Evolutionary conservation across 2,888 invertebrate species (phyloP), one percentile per base, ranked within the genome.

Genomic region (Megamerina dolium): DNA sequence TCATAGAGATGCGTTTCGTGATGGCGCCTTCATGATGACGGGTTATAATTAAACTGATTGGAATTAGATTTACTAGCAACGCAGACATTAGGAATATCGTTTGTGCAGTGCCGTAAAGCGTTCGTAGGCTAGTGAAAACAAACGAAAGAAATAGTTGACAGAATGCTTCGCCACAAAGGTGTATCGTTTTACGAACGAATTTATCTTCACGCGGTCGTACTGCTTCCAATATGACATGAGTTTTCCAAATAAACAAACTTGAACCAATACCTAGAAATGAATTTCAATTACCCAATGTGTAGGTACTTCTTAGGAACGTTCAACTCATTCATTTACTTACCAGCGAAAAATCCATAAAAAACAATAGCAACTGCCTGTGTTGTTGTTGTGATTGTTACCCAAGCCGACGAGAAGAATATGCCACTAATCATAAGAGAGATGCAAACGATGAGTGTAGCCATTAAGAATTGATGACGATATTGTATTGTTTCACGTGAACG

Each of bases 201-300:
- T 69, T 69, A 38, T 70, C 70, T 45, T 70, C 70, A 1, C 67
- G 63, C 8, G 70, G 70, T 27, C 70, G 67, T n/a, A 71, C 69
- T 21, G 66, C 66, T 50, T 70, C 70, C 37, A 70, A 48, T 35
- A 70, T 70, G 5, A 64, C 62, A 36, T 70, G 68, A 1, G 68
- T 69, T 45, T 66, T 65, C 59, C 67, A 67, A 21, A 62, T 53
- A 48, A 66, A 66, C 10, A 70, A 35, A 43, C 66, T 66, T 21
- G 70, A 61, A 2, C 71, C 70, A 41, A 70, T 66, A 36, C 71
- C 70, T 70, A 30, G 3, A 37, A 45, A 30, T 31, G 14, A 43
- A 31, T n/a, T n/a, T n/a, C n/a, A n/a, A n/a, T n/a, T n/a, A n/a
- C n/a, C n/a, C n/a, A n/a, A n/a, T n/a, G n/a, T n/a, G n/a, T n/a